Evolutionary conservation across 2,888 invertebrate genomes (phyloP).

Genomic region (Cryptocephalus moraei): DNA sequence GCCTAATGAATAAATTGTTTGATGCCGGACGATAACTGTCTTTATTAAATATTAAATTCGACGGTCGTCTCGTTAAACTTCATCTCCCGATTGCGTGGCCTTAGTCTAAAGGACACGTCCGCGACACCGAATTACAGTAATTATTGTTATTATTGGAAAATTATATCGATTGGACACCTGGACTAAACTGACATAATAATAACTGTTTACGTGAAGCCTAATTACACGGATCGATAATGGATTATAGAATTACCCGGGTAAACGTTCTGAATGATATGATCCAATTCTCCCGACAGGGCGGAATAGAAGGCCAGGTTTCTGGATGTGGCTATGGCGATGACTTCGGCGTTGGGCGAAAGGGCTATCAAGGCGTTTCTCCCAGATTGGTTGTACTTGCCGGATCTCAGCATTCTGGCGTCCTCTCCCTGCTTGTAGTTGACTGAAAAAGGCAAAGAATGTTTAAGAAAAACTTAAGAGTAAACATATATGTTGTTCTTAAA

Average conservation of each 20-base stretch:
- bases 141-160: too few species aligned
- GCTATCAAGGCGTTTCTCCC: slow-evolving; percentile 51
- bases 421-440: slow-evolving; percentile 73
- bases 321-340: slow-evolving; percentile 59
- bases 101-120: too few species aligned
- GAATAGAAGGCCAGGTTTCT: slow-evolving; percentile 60
- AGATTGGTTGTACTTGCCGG: slow-evolving; percentile 51
- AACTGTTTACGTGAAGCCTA: neutral
- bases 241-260: slow-evolving; percentile 41
- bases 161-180: too few species aligned
- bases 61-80: too few species aligned
- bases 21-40: too few species aligned
- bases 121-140: too few species aligned
- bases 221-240: neutral
- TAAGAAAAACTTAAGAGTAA: too few species aligned
- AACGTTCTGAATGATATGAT: slow-evolving; percentile 56
- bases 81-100: too few species aligned
- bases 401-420: slow-evolving; percentile 60
- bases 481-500: too few species aligned
- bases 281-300: slow-evolving; percentile 52
- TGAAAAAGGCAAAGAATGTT: slow-evolving; percentile 34
- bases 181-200: too few species aligned
- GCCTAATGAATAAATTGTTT: too few species aligned
- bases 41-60: too few species aligned
- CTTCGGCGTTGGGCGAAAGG: slow-evolving; percentile 70